Evolutionary conservation across 2,113 vertebrate genomes (phyloP).

Genomic region (Epinephelus fuscoguttatus): DNA sequence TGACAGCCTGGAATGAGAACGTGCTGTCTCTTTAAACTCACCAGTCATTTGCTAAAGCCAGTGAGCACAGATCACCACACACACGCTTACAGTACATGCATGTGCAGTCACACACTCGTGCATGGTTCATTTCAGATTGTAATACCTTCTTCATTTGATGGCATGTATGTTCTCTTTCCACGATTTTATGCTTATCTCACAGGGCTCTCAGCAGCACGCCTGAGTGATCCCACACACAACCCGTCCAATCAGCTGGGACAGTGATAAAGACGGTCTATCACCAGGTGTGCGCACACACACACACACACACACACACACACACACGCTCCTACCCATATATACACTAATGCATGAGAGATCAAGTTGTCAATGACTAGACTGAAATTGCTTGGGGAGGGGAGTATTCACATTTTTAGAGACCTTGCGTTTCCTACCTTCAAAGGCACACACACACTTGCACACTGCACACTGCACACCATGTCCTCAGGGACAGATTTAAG

Average conservation of each 20-base stretch:
- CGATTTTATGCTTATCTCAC: slow-evolving; percentile 29
- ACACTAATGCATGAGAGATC: neutral
- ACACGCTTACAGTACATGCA: neutral
- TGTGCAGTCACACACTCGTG: neutral
- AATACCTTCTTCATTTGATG: slow-evolving; percentile 15
- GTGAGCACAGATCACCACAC: neutral
- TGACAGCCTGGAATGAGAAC: too few relatives aligned
- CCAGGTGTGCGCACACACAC: slow-evolving; percentile 1
- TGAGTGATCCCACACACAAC: neutral
- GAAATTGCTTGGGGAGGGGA: neutral
- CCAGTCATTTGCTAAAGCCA: neutral
- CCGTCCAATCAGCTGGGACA: slow-evolving; percentile 15
- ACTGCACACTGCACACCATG: neutral
- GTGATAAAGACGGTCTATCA: slow-evolving; percentile 11
- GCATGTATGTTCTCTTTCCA: slow-evolving; percentile 1
- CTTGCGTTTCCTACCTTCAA: neutral
- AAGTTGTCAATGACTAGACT: slow-evolving; percentile 1
- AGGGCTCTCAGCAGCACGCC: slow-evolving; percentile 11
- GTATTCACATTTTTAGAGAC: neutral
- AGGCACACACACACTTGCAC: neutral
- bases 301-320: neutral
- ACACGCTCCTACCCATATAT: neutral
- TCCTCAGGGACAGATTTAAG: neutral
- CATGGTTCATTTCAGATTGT: slow-evolving; percentile 34
- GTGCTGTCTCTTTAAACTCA: neutral